These are phyloP conservation scores for Clarias laeviceps DNA, from an alignment of 2,797 vertebrate genomes.

Conservation along the genomic window DNA sequence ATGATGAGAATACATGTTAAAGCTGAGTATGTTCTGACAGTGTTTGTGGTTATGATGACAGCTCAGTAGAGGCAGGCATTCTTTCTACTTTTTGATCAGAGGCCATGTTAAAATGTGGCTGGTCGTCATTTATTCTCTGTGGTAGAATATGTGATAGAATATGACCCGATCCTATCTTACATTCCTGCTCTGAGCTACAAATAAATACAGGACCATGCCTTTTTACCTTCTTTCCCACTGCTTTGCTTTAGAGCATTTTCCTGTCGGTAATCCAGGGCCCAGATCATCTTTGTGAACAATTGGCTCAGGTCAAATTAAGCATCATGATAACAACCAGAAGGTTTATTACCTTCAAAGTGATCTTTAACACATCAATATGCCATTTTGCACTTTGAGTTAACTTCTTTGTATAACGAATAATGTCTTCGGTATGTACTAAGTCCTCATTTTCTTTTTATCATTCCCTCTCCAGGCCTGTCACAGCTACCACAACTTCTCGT, in stretches of 20 bases:
- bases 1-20: neutral
- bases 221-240: neutral
- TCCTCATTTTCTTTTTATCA: neutral
- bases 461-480: constrained; percentile 62
- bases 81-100: neutral
- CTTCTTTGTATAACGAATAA: neutral
- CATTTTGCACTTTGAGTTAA: neutral
- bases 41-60: neutral
- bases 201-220: neutral
- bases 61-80: too few species aligned
- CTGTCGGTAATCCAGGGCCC: neutral
- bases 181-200: neutral
- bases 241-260: neutral
- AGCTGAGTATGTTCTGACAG: neutral
- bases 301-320: neutral
- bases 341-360: too few species aligned
- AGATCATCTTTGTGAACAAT: neutral
- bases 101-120: neutral
- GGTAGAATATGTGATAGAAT: neutral
- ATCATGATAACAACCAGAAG: neutral
- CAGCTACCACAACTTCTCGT: constrained; percentile 57
- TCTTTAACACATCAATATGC: neutral
- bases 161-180: constrained; percentile 15
- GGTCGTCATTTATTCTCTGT: neutral
- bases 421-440: neutral